Evolutionary conservation across 2,113 vertebrate genomes (phyloP), one percentile per base, ranked within the genome.

Genomic region (Peromyscus leucopus): DNA sequence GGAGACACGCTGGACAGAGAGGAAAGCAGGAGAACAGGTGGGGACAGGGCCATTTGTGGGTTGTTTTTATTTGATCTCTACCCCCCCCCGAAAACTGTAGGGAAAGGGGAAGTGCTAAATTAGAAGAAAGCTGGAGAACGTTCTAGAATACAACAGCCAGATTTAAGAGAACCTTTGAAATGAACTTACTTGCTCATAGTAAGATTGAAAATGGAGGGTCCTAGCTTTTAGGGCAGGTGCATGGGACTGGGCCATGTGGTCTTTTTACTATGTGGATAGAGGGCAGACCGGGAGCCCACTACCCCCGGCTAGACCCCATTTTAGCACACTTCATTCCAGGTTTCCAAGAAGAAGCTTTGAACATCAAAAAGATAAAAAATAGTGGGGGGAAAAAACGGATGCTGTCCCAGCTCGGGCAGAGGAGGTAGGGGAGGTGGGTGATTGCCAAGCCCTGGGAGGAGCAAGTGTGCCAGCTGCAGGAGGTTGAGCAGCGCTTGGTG

Each of bases 341-440:
- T 74, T 59, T 85, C 33, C 26, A 59, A 72, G 57, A 78, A 57
- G 11, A 75, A 48, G 28, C 78, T 55, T n/a, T 48, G 36, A 55
- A 89, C 26, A 17, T 76, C 39, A 17, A 39, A 78, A 93, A 76
- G 48, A 65, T 46, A 59, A 89, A n/a, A 90, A 93, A 57, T 10
- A 65, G 65, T 26, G 4, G 13, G 75, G 86, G n/a, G 26, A 51
- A 39, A 15, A 16, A 79, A 63, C 22, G 22, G 31, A 57, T 42
- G 8, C n/a, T 22, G 79, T 59, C 42, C 61, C 36, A 57, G 85
- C 26, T 42, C 22, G 24, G 67, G 82, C 28, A 22, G 13, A n/a
- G 91, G 85, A 69, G 57, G 63, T 39, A 0, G 1, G 94, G 8
- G 2, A 59, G 57, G 78, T 39, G 24, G 2, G 46, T 15, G 42